Percentiles rank a stretch among this genome's conserved stretches.
These are phyloP conservation scores for Nysson spinosus DNA, from an alignment of 2,888 invertebrate species.

Conservation along the genomic window DNA sequence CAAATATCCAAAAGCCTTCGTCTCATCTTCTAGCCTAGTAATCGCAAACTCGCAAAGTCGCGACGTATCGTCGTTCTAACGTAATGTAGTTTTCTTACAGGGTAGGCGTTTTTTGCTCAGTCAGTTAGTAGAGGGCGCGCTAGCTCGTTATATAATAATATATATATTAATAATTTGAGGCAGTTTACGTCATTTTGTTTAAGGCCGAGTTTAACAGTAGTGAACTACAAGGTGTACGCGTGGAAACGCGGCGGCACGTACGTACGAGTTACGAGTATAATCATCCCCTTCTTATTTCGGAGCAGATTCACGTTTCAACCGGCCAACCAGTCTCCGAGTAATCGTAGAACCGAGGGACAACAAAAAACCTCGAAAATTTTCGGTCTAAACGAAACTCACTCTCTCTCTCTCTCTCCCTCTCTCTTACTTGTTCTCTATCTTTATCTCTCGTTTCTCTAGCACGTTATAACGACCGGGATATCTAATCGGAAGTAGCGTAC, in stretches of 20 bases:
- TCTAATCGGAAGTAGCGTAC: constrained; percentile 5
- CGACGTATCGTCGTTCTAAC: no score
- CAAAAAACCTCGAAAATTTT: constrained; percentile 5
- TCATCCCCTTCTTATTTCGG: no score
- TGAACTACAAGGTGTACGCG: constrained; percentile 47
- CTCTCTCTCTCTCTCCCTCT: no score
- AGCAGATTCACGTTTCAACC: no score
- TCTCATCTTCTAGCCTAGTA: no score
- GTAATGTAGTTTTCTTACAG: constrained; percentile 26
- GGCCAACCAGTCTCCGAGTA: constrained; percentile 27
- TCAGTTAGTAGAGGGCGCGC: constrained; percentile 60
- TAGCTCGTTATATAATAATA: no score
- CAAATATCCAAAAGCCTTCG: no score
- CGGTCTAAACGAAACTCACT: not conserved
- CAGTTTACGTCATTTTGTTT: constrained; percentile 63
- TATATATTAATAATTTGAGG: constrained; percentile 62
- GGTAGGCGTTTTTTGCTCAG: constrained; percentile 48
- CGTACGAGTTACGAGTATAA: no score
- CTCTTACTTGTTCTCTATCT: no score
- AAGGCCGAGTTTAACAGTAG: constrained; percentile 62
- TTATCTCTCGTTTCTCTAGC: no score
- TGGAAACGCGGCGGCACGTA: constrained; percentile 13
- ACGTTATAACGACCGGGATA: not conserved
- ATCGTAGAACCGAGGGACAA: constrained; percentile 18
- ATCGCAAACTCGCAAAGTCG: no score